Evolutionary conservation across 37 sponge, comb jelly and placozoan species (phyloP).

Genomic region (Halichondria panicea): DNA sequence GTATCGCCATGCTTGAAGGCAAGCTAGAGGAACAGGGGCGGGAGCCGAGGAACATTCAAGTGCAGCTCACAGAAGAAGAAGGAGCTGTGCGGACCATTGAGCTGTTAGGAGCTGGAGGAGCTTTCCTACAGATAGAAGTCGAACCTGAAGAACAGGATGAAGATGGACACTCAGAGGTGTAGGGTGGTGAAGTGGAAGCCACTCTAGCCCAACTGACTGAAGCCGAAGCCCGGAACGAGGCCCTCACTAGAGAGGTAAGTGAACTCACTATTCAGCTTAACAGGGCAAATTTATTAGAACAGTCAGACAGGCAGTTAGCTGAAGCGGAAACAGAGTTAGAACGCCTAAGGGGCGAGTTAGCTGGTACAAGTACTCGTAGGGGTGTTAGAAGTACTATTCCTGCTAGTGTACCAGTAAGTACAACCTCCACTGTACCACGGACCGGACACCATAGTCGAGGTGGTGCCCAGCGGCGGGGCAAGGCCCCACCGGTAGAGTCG

Average conservation of each 20-base stretch:
- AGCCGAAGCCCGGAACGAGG: not conserved
- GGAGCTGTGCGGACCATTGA: not conserved
- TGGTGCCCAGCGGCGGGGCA: not conserved
- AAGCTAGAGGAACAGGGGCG: not conserved
- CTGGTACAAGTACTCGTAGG: too few species aligned
- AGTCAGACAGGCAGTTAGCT: not conserved
- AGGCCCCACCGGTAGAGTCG: slow-evolving; percentile 11
- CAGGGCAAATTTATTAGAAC: too few species aligned
- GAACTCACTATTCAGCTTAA: too few species aligned
- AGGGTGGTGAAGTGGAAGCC: not conserved
- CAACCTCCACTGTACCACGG: not conserved
- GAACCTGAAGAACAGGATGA: too few species aligned
- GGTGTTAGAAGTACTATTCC: too few species aligned
- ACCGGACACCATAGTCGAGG: not conserved
- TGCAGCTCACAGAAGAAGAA: too few species aligned
- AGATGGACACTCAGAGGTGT: too few species aligned
- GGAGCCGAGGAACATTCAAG: slow-evolving; percentile 5
- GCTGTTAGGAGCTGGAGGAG: not conserved
- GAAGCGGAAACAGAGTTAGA: not conserved
- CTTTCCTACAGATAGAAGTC: not conserved
- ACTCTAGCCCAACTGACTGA: not conserved
- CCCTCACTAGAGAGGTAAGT: too few species aligned
- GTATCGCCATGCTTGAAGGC: slow-evolving; percentile 1
- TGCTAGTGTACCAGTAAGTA: not conserved
- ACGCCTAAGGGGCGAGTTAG: not conserved